phyloP scores from a whole-genome alignment of 1,140 invertebrate genomes.

The Aphidius gifuensis region DNA sequence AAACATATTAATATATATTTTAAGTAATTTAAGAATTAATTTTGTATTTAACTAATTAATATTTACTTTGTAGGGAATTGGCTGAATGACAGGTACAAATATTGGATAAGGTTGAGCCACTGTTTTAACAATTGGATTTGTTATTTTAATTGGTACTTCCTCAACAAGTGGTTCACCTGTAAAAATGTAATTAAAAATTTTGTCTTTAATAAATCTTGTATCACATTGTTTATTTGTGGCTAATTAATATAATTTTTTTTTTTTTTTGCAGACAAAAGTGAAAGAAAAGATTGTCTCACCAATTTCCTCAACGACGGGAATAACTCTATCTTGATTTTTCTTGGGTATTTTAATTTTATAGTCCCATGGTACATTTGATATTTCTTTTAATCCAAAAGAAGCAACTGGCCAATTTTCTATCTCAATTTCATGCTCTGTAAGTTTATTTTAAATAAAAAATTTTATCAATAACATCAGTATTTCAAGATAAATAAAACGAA shows the following conservation, averaged over 20 bases:
- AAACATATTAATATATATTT: constrained; percentile 5
- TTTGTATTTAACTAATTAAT: no score
- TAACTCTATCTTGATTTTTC: constrained; percentile 38
- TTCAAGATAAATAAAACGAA: no score
- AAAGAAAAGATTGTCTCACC: constrained; percentile 37
- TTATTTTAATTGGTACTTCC: constrained; percentile 62
- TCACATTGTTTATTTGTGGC: no score
- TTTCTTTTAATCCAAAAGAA: not conserved
- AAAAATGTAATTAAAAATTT: no score
- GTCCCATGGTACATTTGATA: not conserved
- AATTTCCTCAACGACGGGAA: constrained; percentile 66
- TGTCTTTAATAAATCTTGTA: no score
- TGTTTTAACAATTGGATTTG: constrained; percentile 61
- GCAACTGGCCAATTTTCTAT: no score
- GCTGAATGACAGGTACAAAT: constrained; percentile 33
- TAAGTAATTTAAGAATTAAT: not conserved
- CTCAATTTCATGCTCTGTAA: no score
- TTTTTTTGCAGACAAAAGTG: no score
- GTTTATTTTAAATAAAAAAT: no score
- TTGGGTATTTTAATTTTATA: constrained; percentile 1
- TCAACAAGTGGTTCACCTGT: constrained; percentile 60
- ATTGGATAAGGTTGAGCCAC: constrained; percentile 57
- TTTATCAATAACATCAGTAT: no score
- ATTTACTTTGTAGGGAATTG: constrained; percentile 39
- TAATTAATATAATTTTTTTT: no score